These are phyloP conservation scores for Charina bottae DNA, from an alignment of 2,113 vertebrate genomes.

Conservation along the genomic window DNA sequence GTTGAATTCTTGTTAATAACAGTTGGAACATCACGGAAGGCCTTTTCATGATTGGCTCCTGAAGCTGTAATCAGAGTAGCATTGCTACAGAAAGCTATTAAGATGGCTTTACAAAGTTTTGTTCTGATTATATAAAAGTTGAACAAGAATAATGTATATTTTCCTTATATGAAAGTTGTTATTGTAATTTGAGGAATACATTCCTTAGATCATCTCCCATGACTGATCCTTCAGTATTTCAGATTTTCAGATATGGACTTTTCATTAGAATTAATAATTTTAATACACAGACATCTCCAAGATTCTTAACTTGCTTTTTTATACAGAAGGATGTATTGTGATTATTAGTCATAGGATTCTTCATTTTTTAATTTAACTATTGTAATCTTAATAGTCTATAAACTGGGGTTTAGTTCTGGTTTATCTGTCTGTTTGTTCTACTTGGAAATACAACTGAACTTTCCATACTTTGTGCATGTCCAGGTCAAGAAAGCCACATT, in stretches of 20 bases:
- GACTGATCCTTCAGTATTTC: background rate
- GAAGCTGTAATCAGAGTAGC: background rate
- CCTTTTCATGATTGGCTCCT: background rate
- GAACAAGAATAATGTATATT: background rate
- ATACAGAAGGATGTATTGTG: conserved; percentile 11
- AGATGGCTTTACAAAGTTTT: background rate
- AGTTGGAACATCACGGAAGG: background rate
- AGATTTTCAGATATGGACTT: background rate
- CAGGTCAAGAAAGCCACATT: conserved; percentile 84
- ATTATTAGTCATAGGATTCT: conserved; percentile 28
- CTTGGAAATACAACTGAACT: conserved; percentile 67
- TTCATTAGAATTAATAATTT: background rate
- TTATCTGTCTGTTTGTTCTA: conserved; percentile 21
- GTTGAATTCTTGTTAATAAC: background rate
- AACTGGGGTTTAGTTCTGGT: conserved; percentile 54
- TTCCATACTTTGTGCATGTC: conserved; percentile 78
- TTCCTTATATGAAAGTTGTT: background rate
- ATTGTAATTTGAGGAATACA: background rate
- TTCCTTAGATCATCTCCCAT: background rate
- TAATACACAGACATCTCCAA: background rate
- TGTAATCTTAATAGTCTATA: conserved; percentile 36
- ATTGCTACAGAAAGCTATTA: background rate
- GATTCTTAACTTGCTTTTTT: background rate
- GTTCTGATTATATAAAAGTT: background rate
- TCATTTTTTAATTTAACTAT: conserved; percentile 33